Percentiles rank a stretch among this genome's conserved stretches.
Evolutionary conservation across 2,888 invertebrate species (phyloP).

Genomic region (Agonopterix arenella): DNA sequence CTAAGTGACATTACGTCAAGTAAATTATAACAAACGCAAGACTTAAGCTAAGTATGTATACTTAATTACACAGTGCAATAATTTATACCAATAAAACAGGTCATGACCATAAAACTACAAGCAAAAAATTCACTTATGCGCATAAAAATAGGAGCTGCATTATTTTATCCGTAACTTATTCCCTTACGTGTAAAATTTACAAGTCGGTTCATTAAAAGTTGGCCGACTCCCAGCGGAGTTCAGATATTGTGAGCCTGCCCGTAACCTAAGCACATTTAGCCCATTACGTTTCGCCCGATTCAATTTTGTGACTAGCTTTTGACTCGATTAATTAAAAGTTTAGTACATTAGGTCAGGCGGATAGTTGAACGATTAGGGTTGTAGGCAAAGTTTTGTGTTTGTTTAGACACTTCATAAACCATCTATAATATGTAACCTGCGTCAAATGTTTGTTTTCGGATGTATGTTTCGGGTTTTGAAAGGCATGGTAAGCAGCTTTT

Average conservation of each 20-base stretch:
- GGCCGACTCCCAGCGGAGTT: slow-evolving; percentile 32
- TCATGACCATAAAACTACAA: slow-evolving; percentile 1
- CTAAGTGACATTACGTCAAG: no score
- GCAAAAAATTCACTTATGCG: slow-evolving; percentile 1
- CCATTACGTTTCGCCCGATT: slow-evolving; percentile 34
- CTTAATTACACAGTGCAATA: no score
- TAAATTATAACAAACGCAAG: no score
- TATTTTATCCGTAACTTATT: slow-evolving; percentile 49
- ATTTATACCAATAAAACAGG: not conserved
- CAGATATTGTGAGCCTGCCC: not conserved
- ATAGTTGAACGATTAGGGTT: no score
- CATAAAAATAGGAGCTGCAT: slow-evolving; percentile 18
- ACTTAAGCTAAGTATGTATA: no score
- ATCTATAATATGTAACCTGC: no score
- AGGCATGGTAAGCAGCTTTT: no score
- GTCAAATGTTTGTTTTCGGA: no score
- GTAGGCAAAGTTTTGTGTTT: no score
- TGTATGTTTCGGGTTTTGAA: no score
- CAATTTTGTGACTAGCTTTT: slow-evolving; percentile 28
- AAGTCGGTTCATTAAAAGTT: slow-evolving; percentile 55
- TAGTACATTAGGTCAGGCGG: not conserved
- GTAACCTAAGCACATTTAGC: slow-evolving; percentile 35
- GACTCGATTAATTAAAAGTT: slow-evolving; percentile 28
- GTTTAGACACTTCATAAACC: no score
- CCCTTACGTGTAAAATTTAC: slow-evolving; percentile 52